These are phyloP conservation scores for Bos indicus DNA, from an alignment of 2,113 vertebrate genomes.

Conservation along the genomic window DNA sequence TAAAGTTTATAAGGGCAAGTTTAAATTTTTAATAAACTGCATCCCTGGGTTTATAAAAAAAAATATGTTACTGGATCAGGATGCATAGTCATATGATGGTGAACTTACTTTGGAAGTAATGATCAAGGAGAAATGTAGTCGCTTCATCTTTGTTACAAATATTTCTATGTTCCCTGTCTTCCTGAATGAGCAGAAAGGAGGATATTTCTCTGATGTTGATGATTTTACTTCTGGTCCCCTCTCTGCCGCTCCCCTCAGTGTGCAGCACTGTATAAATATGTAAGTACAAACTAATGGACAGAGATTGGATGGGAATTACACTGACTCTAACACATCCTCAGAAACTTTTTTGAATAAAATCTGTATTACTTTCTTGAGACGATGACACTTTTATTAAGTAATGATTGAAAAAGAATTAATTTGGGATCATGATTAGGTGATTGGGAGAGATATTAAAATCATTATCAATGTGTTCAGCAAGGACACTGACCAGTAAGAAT, in stretches of 20 bases:
- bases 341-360: background rate
- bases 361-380: background rate
- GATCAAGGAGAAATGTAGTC: background rate
- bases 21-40: constrained; percentile 33
- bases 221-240: background rate
- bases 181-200: background rate
- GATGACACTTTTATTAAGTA: background rate
- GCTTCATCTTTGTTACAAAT: background rate
- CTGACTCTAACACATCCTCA: background rate
- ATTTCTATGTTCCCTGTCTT: background rate
- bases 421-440: background rate
- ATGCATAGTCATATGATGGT: background rate
- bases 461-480: background rate
- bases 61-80: background rate
- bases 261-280: background rate
- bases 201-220: background rate
- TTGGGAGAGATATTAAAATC: background rate
- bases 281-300: background rate
- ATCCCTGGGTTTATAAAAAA: background rate
- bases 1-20: constrained; percentile 38
- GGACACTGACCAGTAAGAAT: background rate
- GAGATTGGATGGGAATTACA: background rate
- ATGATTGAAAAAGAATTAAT: background rate
- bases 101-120: constrained; percentile 7
- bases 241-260: background rate